phyloP scores from a whole-genome alignment of 2,888 invertebrate species.

The Ophion obscuratus region DNA sequence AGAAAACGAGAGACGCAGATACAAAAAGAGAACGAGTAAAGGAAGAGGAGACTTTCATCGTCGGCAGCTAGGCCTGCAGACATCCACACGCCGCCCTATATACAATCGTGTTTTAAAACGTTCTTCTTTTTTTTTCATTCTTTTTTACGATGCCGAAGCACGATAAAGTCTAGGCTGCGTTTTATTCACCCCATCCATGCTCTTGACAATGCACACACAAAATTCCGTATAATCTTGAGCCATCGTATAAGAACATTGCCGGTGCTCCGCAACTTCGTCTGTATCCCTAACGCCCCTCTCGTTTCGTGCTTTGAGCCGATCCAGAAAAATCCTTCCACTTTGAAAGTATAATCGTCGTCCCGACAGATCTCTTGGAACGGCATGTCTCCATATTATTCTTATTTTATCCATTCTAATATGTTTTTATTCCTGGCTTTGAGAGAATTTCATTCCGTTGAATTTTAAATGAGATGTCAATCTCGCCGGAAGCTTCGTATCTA shows the following conservation, averaged over 20 bases:
- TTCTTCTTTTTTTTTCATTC: not conserved
- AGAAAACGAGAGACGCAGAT: not conserved
- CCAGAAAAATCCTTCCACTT: conserved; percentile 56
- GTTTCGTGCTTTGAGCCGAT: conserved; percentile 30
- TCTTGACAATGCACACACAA: conserved; percentile 34
- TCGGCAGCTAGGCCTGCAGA: conserved; percentile 19
- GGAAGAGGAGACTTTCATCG: conserved; percentile 16
- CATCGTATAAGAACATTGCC: not conserved
- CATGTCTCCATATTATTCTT: not conserved
- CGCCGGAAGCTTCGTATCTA: not conserved
- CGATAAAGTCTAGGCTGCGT: conserved; percentile 38
- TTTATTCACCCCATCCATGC: not conserved
- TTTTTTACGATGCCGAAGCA: conserved; percentile 50
- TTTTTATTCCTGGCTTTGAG: not conserved
- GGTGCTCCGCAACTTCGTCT: not conserved
- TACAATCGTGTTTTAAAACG: not conserved
- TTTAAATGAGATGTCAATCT: conserved; percentile 5
- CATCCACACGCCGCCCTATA: conserved; percentile 34
- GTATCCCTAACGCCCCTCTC: no score
- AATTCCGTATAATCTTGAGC: conserved; percentile 50
- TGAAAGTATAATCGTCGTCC: conserved; percentile 64
- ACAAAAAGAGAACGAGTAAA: conserved; percentile 15
- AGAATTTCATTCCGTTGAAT: not conserved
- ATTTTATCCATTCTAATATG: conserved; percentile 2
- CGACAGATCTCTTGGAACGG: not conserved